Evolutionary conservation across 2,888 invertebrate genomes (phyloP), one percentile per base, ranked within the genome.

Genomic region (Cecidostiba fungosa): DNA sequence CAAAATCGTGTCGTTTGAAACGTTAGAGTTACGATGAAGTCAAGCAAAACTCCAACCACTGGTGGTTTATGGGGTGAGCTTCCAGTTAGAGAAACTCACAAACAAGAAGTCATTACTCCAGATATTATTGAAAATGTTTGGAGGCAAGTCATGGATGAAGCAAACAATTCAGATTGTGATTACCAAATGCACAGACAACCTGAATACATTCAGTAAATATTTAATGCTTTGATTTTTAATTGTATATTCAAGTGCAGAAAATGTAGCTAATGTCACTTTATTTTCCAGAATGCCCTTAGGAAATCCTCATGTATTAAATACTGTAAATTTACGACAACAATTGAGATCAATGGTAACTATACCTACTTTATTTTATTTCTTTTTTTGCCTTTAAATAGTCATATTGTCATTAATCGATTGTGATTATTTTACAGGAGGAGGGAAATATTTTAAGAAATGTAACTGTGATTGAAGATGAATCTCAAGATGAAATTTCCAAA

Each of bases 101-200:
- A 93, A 86, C 93, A 92, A 87, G 93, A 93, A 89, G 90, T 93
- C 43, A 91, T 93, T 74, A 93, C 93, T 1, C 93, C 93, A 23
- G 93, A 93, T 81, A 91, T 93, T 10, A 93, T 93, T 85, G 93
- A 93, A 88, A 93, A 93, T 90, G 89, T 93, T 77, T 93, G 93
- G 93, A 89, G 93, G 81, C 92, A 93, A 90, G 93, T 93, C 29
- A 89, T 93, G 86, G 92, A 93, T 70, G 93, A 93, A 50, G 90
- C 91, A 0, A 92, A 89, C 77, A 91, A 89, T 54, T 88, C 89
- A 0, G 92, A 92, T 36, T 91, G 91, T 76, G 92, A 93, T 89
- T 92, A 91, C 89, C 91, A 90, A 86, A 90, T 89, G 77, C 92
- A 92, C 32, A 89, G 86, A 36, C 91, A 92, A 86, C 89, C 90